These are phyloP conservation scores for Paramormyrops kingsleyae DNA, from an alignment of 2,113 vertebrate species.

Conservation along the genomic window DNA sequence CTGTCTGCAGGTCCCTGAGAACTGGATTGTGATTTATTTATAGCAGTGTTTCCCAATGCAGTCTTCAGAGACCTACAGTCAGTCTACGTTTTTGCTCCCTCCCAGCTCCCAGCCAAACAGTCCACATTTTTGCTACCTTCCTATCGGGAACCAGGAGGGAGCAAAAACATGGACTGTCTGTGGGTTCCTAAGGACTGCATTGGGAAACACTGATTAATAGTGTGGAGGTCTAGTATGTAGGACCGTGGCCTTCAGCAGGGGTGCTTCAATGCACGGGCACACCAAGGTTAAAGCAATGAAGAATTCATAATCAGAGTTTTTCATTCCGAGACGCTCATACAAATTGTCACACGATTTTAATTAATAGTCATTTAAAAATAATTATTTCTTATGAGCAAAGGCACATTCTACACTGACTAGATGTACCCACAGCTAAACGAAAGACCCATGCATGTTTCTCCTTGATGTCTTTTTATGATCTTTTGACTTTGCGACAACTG, in stretches of 20 bases:
- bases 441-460: not conserved
- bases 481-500: not conserved
- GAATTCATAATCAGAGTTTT: not conserved
- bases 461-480: not conserved
- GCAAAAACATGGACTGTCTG: not conserved
- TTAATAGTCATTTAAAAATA: not conserved
- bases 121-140: no score
- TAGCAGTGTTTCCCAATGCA: not conserved
- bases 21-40: not conserved
- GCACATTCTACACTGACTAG: not conserved
- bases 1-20: not conserved
- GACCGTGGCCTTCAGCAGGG: not conserved
- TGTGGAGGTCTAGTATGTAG: not conserved
- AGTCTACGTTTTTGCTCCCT: no score
- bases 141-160: not conserved
- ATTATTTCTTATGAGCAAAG: not conserved
- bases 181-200: not conserved
- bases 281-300: not conserved
- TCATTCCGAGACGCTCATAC: not conserved
- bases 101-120: no score
- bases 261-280: not conserved
- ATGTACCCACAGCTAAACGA: not conserved
- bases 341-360: not conserved
- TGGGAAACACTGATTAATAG: not conserved
- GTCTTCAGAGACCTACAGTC: not conserved